Base-by-base conservation (phyloP, 2,888 invertebrate species). In the Aporophyla lueneburgensis region DNA sequence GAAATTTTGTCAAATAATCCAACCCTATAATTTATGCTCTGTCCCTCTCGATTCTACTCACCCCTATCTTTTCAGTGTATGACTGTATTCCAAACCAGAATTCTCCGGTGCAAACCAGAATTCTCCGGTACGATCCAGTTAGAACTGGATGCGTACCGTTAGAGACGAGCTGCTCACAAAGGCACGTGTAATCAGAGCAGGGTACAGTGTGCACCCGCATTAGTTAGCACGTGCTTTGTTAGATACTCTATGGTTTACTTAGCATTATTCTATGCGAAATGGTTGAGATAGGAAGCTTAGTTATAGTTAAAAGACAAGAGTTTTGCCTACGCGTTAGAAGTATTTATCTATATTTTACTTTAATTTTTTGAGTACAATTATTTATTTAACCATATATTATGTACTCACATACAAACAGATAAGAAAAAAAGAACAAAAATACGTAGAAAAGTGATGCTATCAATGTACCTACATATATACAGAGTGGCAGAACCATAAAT, bases 161-260 rank as follows among this genome's bases (percentile, higher is more conserved):
- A 27, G 67, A 74, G 62, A 71, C 46, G 69, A 80, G 66, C 2
- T 63, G 43, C 67, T 73, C n/a, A 73, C 76, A 78, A 86, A 86
- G 71, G 76, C 74, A 61, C 73, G 40, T 76, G 61, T 76, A 81
- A 78, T 82, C 78, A 76, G 65, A 74, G 73, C 62, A 19, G 66
- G 65, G 21, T 71, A 71, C n/a, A 62, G 49, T 66, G 14, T 71
- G 73, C 27, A 58, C 86, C 87, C 70, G 77, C 72, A 87, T 83
- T 68, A 72, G 67, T 74, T 72, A 54, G 62, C 46, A 71, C 62
- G 63, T 70, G 58, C 72, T 78, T 80, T 85, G 61, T 67, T 68
- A 73, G 27, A 12, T 69, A 46, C 24, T 62, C 21, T 33, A 46
- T 53, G 5, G 27, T 56, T n/a, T 49, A 56, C 12, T 72, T 12